Evolutionary conservation across 2,797 vertebrate species (phyloP).

Genomic region (Lagocephalus sceleratus): DNA sequence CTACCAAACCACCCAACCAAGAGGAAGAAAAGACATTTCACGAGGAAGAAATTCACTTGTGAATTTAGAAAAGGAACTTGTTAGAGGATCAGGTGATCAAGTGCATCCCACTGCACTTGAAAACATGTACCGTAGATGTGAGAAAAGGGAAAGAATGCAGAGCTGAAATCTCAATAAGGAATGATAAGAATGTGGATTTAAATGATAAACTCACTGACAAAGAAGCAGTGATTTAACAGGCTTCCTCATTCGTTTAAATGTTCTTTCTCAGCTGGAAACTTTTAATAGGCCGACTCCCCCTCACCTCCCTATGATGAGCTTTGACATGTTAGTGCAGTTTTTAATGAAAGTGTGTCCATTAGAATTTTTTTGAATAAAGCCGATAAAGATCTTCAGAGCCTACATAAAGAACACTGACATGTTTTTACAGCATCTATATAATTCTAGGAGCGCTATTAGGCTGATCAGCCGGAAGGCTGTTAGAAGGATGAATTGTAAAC

Average conservation of each 20-base stretch:
- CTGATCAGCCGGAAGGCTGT: constrained; percentile 21
- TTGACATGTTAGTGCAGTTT: constrained; percentile 2
- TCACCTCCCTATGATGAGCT: constrained; percentile 1
- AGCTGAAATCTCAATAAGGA: constrained; percentile 14
- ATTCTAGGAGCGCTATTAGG: constrained; percentile 4
- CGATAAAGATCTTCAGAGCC: constrained; percentile 8
- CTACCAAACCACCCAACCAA: constrained; percentile 35
- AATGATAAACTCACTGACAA: constrained; percentile 1
- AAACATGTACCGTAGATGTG: constrained; percentile 35
- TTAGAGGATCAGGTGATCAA: constrained; percentile 28
- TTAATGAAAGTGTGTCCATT: neutral
- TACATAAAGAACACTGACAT: constrained; percentile 21
- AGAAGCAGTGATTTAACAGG: neutral
- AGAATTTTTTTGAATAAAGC: neutral
- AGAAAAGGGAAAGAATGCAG: constrained; percentile 28
- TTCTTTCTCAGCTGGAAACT: constrained; percentile 1
- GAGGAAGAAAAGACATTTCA: constrained; percentile 51
- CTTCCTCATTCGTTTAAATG: neutral
- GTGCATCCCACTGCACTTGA: constrained; percentile 45
- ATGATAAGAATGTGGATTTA: constrained; percentile 7
- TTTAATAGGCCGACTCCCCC: neutral
- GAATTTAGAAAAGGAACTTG: constrained; percentile 57
- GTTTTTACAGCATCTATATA: constrained; percentile 10
- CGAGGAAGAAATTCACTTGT: constrained; percentile 55
- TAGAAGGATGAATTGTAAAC: constrained; percentile 10